Conservation (phyloP, 2,113 vertebrate genomes). For the Sorex araneus region DNA sequence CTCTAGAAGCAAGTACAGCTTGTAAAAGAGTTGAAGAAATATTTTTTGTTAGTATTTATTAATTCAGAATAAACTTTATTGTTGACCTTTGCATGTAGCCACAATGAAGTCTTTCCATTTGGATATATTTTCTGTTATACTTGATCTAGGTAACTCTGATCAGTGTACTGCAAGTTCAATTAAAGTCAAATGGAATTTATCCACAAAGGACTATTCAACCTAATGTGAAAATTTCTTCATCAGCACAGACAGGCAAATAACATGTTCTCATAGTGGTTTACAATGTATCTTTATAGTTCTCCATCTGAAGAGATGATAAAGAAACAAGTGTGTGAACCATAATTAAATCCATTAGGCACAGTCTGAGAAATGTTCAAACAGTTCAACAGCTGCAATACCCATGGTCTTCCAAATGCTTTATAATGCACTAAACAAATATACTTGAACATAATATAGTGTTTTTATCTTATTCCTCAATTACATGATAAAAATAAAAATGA, state of each 20-base stretch:
- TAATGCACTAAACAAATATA: conserved; percentile 54
- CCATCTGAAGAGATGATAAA: conserved; percentile 66
- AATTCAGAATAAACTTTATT: conserved; percentile 18
- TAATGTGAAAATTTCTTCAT: conserved; percentile 53
- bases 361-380: conserved; percentile 74
- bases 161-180: conserved; percentile 47
- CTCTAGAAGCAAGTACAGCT: neutral
- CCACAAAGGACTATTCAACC: conserved; percentile 64
- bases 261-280: conserved; percentile 63
- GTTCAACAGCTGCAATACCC: conserved; percentile 50
- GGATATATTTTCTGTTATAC: conserved; percentile 27
- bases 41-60: neutral
- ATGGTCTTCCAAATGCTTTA: conserved; percentile 48
- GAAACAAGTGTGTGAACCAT: conserved; percentile 66
- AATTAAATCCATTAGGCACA: conserved; percentile 63
- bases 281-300: neutral
- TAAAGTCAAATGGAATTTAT: conserved; percentile 71
- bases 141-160: conserved; percentile 1
- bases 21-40: conserved; percentile 34
- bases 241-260: conserved; percentile 69
- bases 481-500: conserved; percentile 69
- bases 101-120: conserved; percentile 23
- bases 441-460: conserved; percentile 63
- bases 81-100: neutral
- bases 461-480: conserved; percentile 67